These are phyloP conservation scores for Panagrolaimus sp. DNA, from an alignment of 1,140 invertebrate species.

Conservation along the genomic window DNA sequence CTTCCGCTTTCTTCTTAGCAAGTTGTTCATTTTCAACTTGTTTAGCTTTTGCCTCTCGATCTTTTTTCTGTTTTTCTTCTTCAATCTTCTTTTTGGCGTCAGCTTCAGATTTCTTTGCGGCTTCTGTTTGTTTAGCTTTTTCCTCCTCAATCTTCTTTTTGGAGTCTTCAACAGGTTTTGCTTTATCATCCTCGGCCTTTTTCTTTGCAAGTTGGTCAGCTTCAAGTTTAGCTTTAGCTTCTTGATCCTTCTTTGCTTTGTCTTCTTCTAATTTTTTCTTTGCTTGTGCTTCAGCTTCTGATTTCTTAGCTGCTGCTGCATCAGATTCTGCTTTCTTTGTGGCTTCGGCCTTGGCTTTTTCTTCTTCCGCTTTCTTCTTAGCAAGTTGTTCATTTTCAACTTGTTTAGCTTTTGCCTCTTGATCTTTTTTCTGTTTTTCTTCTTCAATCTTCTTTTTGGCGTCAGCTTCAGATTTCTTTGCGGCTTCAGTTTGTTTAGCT, in stretches of 20 bases:
- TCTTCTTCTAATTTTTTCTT: not conserved
- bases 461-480: no score
- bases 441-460: no score
- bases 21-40: not conserved
- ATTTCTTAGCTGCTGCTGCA: not conserved
- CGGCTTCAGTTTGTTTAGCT: no score
- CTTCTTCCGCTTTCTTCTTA: not conserved
- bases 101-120: constrained; percentile 3
- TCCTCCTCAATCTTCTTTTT: not conserved
- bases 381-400: not conserved
- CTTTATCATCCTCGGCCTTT: not conserved
- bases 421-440: not conserved
- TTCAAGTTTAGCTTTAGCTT: no score
- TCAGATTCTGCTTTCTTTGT: no score
- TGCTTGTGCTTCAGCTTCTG: no score
- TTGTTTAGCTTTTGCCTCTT: not conserved
- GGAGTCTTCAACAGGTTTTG: not conserved
- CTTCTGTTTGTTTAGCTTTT: not conserved
- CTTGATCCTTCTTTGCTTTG: not conserved
- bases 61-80: not conserved
- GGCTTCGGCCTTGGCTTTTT: not conserved
- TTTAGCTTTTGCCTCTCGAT: not conserved
- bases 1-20: not conserved
- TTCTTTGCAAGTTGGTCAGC: not conserved
- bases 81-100: constrained; percentile 9